Base-by-base conservation (phyloP, 2,888 invertebrate species). In the Nudaria mundana region DNA sequence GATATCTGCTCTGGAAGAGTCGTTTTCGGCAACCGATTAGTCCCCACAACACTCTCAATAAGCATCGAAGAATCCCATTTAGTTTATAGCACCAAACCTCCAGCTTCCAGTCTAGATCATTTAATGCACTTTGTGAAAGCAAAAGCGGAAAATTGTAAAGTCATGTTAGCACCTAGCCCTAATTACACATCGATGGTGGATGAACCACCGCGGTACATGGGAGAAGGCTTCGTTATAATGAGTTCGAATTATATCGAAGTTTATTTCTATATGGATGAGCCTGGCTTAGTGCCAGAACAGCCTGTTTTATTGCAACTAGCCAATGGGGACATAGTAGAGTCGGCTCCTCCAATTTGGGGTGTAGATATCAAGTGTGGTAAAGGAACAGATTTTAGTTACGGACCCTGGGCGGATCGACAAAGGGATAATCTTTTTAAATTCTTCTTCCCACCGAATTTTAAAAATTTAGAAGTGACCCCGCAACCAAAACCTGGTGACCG, bases 321-420 rank as follows among this genome's bases (percentile, higher is more conserved):
- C 1, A 97, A 98, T 80, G 98, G 98, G 1, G 98, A 98, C 75
- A 93, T 97, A 43, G 95, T 97, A 0, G 96, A 97, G 73, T 95
- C 96, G 3, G 95, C 97, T 38, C 97, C 97, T 6, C 98, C 98
- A 0, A 96, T 97, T 57, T 97, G 97, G 96, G 98, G 98, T 4
- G 94, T 98, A 8, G 98, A 98, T 75, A 95, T 98, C 37, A 98
- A 97, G 77, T 97, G 97, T 72, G 96, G 97, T 0, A 98, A 97
- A 82, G 98, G 97, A 51, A 97, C 96, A 2, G 97, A 98, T 71
- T 96, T 99, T 64, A 98, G 98, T 78, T 99, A 99, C 71, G 99
- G 99, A 0, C 99, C 99, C 0, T 99, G 99, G 99, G 99, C 98
- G 2, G 99, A 99, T 75, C 91, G 98, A 34, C 99, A 99, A 76